Conservation (phyloP, 2,113 vertebrate genomes). For the Cathartes aura region DNA sequence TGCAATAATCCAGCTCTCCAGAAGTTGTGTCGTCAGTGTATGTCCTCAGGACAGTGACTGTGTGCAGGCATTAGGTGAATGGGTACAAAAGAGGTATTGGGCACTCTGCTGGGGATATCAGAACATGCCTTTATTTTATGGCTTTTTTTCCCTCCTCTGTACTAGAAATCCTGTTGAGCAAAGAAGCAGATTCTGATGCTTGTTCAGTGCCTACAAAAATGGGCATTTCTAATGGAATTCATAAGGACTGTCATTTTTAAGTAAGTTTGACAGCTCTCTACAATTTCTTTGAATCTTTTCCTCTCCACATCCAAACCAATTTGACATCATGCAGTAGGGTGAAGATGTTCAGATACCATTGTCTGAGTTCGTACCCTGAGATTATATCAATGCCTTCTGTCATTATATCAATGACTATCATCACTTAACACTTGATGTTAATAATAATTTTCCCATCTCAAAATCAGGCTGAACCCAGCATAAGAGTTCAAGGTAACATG, state of each 20-base stretch:
- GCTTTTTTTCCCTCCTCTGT: fast-evolving
- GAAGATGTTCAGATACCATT: background rate
- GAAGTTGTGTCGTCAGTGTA: background rate
- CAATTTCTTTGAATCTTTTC: background rate
- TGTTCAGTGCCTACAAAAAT: background rate
- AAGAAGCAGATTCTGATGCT: background rate
- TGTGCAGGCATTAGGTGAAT: background rate
- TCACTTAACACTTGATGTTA: background rate
- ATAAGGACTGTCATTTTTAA: background rate
- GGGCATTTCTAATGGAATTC: background rate
- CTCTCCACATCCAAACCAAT: background rate
- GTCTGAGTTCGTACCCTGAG: background rate
- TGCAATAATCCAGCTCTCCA: background rate
- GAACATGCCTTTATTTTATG: background rate
- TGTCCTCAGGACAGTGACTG: background rate
- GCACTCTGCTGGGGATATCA: background rate
- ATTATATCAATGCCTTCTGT: background rate
- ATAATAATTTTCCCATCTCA: background rate
- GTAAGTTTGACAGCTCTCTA: background rate
- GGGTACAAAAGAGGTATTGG: background rate
- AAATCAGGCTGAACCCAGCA: background rate
- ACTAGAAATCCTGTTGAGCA: background rate
- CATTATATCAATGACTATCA: background rate
- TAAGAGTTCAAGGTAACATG: background rate
- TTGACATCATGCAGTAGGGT: background rate